Evolutionary conservation across 2,888 invertebrate genomes (phyloP), one percentile per base, ranked within the genome.

Genomic region (Cosmia trapezina): DNA sequence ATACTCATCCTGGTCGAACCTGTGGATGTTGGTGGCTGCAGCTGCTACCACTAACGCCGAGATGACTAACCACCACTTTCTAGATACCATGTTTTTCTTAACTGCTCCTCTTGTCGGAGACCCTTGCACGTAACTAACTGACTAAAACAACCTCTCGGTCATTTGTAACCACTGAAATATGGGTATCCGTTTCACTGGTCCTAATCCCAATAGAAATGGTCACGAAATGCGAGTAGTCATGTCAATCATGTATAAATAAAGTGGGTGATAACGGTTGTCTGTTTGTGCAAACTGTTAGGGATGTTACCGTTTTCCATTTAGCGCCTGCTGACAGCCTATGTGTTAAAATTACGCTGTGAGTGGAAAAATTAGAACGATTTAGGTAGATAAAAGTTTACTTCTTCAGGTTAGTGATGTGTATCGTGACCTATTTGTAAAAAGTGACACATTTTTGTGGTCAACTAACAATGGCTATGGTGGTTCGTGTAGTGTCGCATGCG

Each of bases 251-350:
- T 89, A 90, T 94, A 91, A 94, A 94, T 95, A 94, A 94, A 89
- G 91, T 94, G 80, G 90, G 90, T 88, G 83, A 87, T 96, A 95
- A 95, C 96, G 95, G 96, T 94, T 70, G 68, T 81, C 47, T 94
- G 89, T 95, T 95, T 95, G 93, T 89, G 87, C 70, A 91, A 93
- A 86, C 70, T 86, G 91, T 95, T 94, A 93, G 87, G 91, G 91
- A 81, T 92, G 90, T 89, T 90, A 95, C 95, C 94, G 96, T 95
- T 95, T 89, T 80, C 84, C 88, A 85, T 83, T 96, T 96, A 95
- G 93, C 95, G 83, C 79, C 72, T 82, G 54, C 62, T 77, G 83
- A 80, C 80, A 84, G 87, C 81, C 87, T 76, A 86, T 49, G 86
- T 86, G 81, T 81, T 83, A 83, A 84, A 87, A 86, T 87, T 77